Base-by-base conservation (phyloP, 2,113 vertebrate species). In the Clarias magur region DNA sequence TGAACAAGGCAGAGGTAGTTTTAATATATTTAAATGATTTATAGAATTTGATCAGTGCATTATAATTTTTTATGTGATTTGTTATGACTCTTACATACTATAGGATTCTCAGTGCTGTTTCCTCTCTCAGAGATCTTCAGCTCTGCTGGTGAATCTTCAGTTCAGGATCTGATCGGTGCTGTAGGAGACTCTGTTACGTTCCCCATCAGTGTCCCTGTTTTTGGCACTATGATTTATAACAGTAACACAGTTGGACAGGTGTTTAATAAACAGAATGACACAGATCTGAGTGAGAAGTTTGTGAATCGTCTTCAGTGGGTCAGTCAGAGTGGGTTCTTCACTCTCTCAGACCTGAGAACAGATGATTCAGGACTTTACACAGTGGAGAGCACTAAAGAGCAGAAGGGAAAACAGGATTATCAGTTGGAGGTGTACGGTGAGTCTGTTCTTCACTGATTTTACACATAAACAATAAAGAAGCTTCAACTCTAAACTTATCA, bases 281-380 rank as follows among this genome's bases (percentile, higher is more conserved):
- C 57, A 87, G 15, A 63, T 0, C 0, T 4, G 0, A 16, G 1
- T 17, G 86, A 87, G 34, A 23, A 54, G 56, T 87, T 75, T 82
- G 21, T 30, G 57, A 54, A 82, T 82, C 80, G 57, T 82, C 80
- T 87, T 30, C 68, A 73, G 3, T 86, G 85, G 85, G 8, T 48
- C 56, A 82, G 0, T 38, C 34, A 38, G 34, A 38, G 34, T 38
- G 34, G 34, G 34, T 38, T 38, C 34, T 38, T 38, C 34, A 38
- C 34, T 38, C 34, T 38, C 34, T 38, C 34, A 38, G 34, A 38
- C 34, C 34, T 38, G 34, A 38, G 34, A 38, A 38, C 34, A 38
- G 34, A 38, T 38, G 34, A 38, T 38, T 38, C 34, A 38, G 34
- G 34, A 38, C 34, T 1, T 38, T 38, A 38, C 34, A 38, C 34